Conservation (phyloP, 1,140 invertebrate genomes). For the Sinella curviseta region DNA sequence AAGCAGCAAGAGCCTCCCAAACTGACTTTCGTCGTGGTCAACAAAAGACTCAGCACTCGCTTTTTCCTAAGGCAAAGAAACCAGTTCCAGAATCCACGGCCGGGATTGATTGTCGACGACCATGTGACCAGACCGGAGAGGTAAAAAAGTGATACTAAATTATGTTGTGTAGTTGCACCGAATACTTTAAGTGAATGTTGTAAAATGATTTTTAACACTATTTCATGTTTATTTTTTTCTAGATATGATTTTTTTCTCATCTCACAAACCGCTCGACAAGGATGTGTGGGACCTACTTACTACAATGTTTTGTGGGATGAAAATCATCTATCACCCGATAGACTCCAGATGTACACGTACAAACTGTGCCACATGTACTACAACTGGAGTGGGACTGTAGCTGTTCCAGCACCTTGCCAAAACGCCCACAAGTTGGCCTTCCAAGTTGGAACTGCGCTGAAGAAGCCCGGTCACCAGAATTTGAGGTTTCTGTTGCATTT, state of each 20-base stretch:
- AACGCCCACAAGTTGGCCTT: conserved; percentile 64
- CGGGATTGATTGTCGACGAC: conserved; percentile 81
- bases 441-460: conserved; percentile 59
- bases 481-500: conserved; percentile 53
- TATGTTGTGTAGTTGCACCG: neutral
- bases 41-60: conserved; percentile 88
- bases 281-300: conserved; percentile 63
- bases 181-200: no score
- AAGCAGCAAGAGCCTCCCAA: conserved; percentile 58
- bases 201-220: neutral
- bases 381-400: conserved; percentile 63
- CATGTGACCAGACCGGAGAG: conserved; percentile 67
- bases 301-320: conserved; percentile 62
- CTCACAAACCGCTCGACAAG: conserved; percentile 61
- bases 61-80: conserved; percentile 60
- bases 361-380: conserved; percentile 64
- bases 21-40: conserved; percentile 78
- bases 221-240: conserved; percentile 1
- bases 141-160: conserved; percentile 55
- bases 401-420: conserved; percentile 64
- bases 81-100: conserved; percentile 68
- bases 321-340: conserved; percentile 55
- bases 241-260: conserved; percentile 64
- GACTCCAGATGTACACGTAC: conserved; percentile 61
- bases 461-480: conserved; percentile 34